Base-by-base conservation (phyloP, 2,113 vertebrate species). In the Dromas ardeola region DNA sequence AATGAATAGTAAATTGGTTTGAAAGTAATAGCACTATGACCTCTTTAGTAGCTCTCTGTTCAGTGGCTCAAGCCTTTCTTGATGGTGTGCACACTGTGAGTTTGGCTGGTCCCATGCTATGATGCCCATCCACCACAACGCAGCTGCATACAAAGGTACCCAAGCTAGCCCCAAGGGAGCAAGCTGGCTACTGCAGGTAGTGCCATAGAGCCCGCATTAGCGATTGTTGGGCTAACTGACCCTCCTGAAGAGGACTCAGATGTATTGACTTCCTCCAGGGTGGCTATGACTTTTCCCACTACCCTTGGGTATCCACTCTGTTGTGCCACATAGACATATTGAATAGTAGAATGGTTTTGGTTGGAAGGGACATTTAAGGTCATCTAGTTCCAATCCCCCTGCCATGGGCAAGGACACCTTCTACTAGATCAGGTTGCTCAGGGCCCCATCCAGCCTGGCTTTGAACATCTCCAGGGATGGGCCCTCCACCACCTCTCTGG, bases 151-250 rank as follows among this genome's bases (percentile, higher is more conserved):
- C 15, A 36, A 32, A 69, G 12, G 30, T 36, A 29, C n/a, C 13
- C 17, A 32, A 61, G 25, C 30, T 15, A 53, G 20, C 25, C 53
- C 16, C 13, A 11, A 29, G 20, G n/a, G 30, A 55, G 23, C 62
- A 12, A 58, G 15, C 16, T 23, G 29, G 34, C 23, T 40, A 53
- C 58, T 2, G 2, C 56, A 71, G 36, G 36, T 13, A 49, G 2
- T 13, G 32, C 30, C 2, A 0, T 2, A 7, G 16, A 47, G 61
- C 59, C 18, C 47, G 6, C 1, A 0, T 59, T n/a, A 45, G 45
- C 0, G 1, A 21, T 56, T 5, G 0, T 49, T 70, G 42, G 42
- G 32, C 40, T 70, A 63, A 29, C 10, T 50, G 49, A 36, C 36
- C 42, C 49, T 50, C 36, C 47, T 21, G 32, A 50, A 32, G 49